Evolutionary conservation across 2,113 vertebrate species (phyloP).

Genomic region (Sinosuthora webbiana): DNA sequence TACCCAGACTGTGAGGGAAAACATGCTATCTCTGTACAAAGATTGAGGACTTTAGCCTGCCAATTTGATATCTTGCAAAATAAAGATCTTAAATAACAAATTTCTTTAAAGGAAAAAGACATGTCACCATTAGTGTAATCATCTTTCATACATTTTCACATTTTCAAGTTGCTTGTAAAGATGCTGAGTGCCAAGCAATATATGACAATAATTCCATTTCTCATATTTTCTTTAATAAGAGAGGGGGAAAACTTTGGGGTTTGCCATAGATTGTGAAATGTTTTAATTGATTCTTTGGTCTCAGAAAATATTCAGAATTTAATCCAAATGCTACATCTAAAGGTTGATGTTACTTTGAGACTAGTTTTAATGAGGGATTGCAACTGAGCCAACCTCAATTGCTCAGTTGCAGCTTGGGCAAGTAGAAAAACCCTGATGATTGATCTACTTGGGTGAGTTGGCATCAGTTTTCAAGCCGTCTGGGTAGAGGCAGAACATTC

Average conservation of each 20-base stretch:
- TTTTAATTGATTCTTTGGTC: slow-evolving; percentile 48
- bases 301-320: slow-evolving; percentile 56
- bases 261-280: background rate
- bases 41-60: background rate
- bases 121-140: background rate
- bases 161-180: slow-evolving; percentile 22
- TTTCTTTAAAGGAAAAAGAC: background rate
- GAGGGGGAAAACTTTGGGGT: background rate
- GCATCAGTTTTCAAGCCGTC: slow-evolving; percentile 56
- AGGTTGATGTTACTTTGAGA: slow-evolving; percentile 69
- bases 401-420: slow-evolving; percentile 66
- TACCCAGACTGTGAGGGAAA: background rate
- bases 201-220: slow-evolving; percentile 50
- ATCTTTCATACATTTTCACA: background rate
- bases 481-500: slow-evolving; percentile 66
- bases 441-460: slow-evolving; percentile 67
- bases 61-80: background rate
- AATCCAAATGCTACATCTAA: slow-evolving; percentile 62
- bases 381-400: slow-evolving; percentile 65
- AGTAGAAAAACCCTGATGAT: slow-evolving; percentile 65
- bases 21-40: background rate
- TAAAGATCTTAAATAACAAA: background rate
- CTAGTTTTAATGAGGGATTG: slow-evolving; percentile 73
- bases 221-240: slow-evolving; percentile 38
- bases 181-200: slow-evolving; percentile 1